A percentile compares a stretch with the other conserved stretches of the same genome.
Evolutionary conservation across 2,888 invertebrate species (phyloP).

Genomic region (Tryphoninae sp.): DNA sequence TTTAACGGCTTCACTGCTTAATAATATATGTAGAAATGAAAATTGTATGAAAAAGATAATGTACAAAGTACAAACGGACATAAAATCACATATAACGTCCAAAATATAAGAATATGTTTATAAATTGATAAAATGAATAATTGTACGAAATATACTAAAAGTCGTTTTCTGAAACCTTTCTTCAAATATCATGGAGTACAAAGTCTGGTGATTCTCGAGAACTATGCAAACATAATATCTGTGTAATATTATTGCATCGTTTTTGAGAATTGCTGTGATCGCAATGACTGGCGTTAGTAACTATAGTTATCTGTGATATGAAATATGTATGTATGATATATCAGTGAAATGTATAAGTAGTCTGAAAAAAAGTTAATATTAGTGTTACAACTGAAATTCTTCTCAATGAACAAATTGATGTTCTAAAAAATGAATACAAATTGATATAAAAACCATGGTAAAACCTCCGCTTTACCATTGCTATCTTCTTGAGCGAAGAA

Average conservation of each 20-base stretch:
- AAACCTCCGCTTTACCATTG: no score
- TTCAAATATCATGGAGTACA: no score
- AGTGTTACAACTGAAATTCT: neutral
- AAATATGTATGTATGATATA: neutral
- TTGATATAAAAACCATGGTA: no score
- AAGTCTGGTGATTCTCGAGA: no score
- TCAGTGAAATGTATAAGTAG: neutral
- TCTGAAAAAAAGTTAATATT: conserved; percentile 12
- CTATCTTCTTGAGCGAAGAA: neutral
- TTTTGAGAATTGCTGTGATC: no score
- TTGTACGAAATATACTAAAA: conserved; percentile 15
- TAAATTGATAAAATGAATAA: conserved; percentile 3
- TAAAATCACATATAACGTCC: neutral
- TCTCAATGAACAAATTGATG: neutral
- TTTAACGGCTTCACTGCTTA: neutral
- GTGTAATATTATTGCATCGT: no score
- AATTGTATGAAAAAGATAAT: neutral
- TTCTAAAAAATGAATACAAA: neutral
- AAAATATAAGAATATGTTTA: conserved; percentile 10
- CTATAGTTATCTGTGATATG: neutral
- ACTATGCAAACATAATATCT: no score
- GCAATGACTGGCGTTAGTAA: no score
- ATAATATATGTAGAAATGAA: neutral
- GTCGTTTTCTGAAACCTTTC: no score
- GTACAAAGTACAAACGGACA: neutral